Evolutionary conservation across 2,113 vertebrate genomes (phyloP).

Genomic region (Syrrhaptes paradoxus): DNA sequence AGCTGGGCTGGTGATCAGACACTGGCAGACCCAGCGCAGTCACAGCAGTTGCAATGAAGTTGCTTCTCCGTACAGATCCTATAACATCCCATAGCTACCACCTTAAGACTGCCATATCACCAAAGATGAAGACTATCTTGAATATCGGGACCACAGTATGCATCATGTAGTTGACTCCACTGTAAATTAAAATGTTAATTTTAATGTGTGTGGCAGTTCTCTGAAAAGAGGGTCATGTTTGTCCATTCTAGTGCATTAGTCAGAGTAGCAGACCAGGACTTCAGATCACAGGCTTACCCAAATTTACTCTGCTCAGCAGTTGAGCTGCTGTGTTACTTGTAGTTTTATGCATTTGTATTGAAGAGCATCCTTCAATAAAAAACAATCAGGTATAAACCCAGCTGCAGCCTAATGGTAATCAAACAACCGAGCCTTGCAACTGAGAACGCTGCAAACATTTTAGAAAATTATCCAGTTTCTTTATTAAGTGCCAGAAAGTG

Average conservation of each 20-base stretch:
- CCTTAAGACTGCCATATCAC: neutral
- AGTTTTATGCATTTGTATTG: neutral
- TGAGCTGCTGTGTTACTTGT: neutral
- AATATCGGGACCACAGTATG: neutral
- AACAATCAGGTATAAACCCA: neutral
- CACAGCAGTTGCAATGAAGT: neutral
- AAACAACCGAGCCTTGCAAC: neutral
- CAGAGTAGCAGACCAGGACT: neutral
- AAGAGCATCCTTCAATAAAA: neutral
- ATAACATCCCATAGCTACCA: neutral
- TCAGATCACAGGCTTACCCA: neutral
- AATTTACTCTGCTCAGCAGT: neutral
- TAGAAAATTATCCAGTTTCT: constrained; percentile 53
- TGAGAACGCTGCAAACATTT: neutral
- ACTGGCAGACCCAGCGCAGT: neutral
- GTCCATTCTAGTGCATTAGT: neutral
- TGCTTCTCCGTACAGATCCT: neutral
- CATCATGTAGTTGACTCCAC: neutral
- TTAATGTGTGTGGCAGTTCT: neutral
- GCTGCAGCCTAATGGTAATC: neutral
- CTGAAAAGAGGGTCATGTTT: neutral
- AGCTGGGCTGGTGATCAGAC: neutral
- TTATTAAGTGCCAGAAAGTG: constrained; percentile 52
- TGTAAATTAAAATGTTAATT: constrained; percentile 20
- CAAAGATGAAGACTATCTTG: neutral